phyloP scores from a whole-genome alignment of 2,888 invertebrate species.

The Hypselothyrea guttata region DNA sequence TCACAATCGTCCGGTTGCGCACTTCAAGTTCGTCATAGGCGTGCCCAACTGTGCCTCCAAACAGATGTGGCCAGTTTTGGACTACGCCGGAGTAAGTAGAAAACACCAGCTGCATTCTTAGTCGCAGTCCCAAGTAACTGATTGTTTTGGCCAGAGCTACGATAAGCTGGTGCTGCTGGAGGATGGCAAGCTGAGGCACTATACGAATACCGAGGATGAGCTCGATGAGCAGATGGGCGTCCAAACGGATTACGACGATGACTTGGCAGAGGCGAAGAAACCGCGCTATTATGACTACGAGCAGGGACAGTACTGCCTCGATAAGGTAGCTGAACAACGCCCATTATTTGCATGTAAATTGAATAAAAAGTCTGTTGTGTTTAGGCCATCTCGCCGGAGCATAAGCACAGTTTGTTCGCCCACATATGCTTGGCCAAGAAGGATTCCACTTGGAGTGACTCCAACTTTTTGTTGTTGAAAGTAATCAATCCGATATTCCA shows the following conservation, averaged over 20 bases:
- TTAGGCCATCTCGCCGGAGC: slow-evolving; percentile 77
- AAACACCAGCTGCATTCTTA: background rate
- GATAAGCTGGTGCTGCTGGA: slow-evolving; percentile 85
- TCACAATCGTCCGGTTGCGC: slow-evolving; percentile 83
- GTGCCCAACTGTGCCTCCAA: slow-evolving; percentile 88
- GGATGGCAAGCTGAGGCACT: slow-evolving; percentile 89
- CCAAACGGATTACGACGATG: slow-evolving; percentile 80
- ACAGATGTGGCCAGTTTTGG: slow-evolving; percentile 87
- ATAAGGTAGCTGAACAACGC: slow-evolving; percentile 84
- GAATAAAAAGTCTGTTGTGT: background rate
- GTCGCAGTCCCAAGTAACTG: background rate
- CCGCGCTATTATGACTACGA: slow-evolving; percentile 87
- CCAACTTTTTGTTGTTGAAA: slow-evolving; percentile 88
- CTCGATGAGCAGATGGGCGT: slow-evolving; percentile 58
- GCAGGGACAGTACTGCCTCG: slow-evolving; percentile 90
- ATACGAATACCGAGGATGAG: slow-evolving; percentile 85
- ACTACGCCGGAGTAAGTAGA: slow-evolving; percentile 81
- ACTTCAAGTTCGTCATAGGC: slow-evolving; percentile 85
- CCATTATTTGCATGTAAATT: accelerated
- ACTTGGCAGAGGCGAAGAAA: slow-evolving; percentile 82
- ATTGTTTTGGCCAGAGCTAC: slow-evolving; percentile 78
- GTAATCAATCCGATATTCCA: slow-evolving; percentile 90
- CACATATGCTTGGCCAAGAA: slow-evolving; percentile 89
- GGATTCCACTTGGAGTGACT: slow-evolving; percentile 88
- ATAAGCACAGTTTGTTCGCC: slow-evolving; percentile 86